These are phyloP conservation scores for Pollenia griseotomentosa DNA, from an alignment of 2,888 invertebrate species.

Conservation along the genomic window DNA sequence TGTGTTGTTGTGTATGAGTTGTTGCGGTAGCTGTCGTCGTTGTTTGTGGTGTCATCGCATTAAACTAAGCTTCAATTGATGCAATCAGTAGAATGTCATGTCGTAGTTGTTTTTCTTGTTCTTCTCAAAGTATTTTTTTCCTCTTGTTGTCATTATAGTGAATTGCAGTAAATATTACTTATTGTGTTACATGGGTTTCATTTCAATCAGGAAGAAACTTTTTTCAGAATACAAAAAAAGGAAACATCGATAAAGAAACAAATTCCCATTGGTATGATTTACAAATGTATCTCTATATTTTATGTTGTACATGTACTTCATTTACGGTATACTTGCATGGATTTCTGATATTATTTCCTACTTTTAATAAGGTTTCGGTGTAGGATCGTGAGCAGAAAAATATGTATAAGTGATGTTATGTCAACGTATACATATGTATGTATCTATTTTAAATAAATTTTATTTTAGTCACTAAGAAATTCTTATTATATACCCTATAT, in stretches of 20 bases:
- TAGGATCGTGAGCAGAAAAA: background rate
- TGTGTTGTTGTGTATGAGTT: background rate
- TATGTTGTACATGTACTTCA: conserved; percentile 47
- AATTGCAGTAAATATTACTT: conserved; percentile 63
- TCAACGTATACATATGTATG: background rate
- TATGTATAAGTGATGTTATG: background rate
- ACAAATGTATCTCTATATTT: conserved; percentile 47
- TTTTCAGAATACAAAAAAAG: conserved; percentile 28
- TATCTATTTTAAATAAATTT: no score
- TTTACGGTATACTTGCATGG: conserved; percentile 50
- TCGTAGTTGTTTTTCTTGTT: conserved; percentile 41
- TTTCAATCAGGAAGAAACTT: conserved; percentile 70
- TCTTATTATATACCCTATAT: no score
- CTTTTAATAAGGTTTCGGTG: conserved; percentile 8
- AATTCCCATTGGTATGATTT: conserved; percentile 69
- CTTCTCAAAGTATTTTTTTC: conserved; percentile 10
- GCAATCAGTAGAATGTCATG: conserved; percentile 75
- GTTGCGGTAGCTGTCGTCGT: conserved; percentile 41
- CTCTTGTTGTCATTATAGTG: conserved; percentile 36
- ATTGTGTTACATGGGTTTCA: conserved; percentile 62
- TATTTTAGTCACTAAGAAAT: no score
- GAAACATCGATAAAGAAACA: conserved; percentile 32
- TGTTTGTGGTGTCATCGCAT: conserved; percentile 62
- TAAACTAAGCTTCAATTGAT: conserved; percentile 75
- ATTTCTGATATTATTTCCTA: conserved; percentile 58